phyloP scores from a whole-genome alignment of 2,797 vertebrate species.

The Leptodactylus fallax region DNA sequence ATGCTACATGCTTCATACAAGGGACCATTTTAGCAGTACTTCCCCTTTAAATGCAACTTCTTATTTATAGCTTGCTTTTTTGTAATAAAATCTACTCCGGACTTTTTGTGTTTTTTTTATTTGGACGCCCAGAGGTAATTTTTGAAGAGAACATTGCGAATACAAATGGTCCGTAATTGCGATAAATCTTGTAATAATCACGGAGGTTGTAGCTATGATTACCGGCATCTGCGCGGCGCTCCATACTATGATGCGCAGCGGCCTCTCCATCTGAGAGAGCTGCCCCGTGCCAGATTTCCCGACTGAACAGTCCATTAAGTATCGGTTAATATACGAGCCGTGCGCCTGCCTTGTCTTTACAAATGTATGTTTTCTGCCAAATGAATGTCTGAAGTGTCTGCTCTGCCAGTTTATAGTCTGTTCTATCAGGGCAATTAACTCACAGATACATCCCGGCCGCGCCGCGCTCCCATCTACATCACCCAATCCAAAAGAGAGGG shows the following conservation, averaged over 20 bases:
- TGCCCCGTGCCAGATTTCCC: not conserved
- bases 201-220: not conserved
- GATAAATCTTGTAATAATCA: not conserved
- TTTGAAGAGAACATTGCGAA: not conserved
- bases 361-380: slow-evolving; percentile 38
- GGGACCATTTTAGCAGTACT: too few species aligned
- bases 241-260: not conserved
- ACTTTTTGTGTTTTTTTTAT: not conserved
- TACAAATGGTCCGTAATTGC: not conserved
- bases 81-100: not conserved
- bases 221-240: not conserved
- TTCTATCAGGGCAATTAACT: slow-evolving; percentile 21
- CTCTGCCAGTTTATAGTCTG: slow-evolving; percentile 17
- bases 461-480: not conserved
- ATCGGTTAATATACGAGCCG: slow-evolving; percentile 48
- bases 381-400: slow-evolving; percentile 21
- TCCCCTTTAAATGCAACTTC: too few species aligned
- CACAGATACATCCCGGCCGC: not conserved
- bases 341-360: slow-evolving; percentile 5
- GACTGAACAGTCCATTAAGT: slow-evolving; percentile 43
- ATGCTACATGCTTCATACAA: too few species aligned
- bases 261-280: not conserved
- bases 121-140: not conserved
- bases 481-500: not conserved
- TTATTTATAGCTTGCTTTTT: not conserved